Conservation (phyloP, 2,888 invertebrate genomes). For the Yponomeuta sedellus region DNA sequence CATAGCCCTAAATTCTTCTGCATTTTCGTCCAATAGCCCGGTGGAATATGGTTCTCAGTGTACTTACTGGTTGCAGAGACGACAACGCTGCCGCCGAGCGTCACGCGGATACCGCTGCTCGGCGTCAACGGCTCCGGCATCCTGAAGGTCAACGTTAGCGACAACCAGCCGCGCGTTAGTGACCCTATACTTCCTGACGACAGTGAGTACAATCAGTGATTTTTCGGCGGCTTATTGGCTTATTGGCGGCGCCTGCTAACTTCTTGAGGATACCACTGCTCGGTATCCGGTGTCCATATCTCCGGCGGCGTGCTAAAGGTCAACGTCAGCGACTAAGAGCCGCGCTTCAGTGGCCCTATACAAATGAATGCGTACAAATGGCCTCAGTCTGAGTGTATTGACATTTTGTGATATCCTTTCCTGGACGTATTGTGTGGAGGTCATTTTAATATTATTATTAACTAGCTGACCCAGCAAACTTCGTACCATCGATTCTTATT, state of each 20-base stretch:
- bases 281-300: constrained; percentile 66
- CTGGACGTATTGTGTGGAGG: no score
- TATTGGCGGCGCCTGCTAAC: constrained; percentile 23
- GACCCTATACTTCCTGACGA: constrained; percentile 55
- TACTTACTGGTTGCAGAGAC: constrained; percentile 10
- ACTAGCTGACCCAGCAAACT: no score
- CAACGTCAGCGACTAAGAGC: constrained; percentile 36
- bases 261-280: constrained; percentile 53
- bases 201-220: constrained; percentile 37
- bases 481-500: no score
- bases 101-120: constrained; percentile 51
- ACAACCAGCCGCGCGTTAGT: constrained; percentile 52
- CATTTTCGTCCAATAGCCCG: no score
- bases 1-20: no score
- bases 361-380: no score
- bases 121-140: constrained; percentile 70
- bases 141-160: constrained; percentile 36
- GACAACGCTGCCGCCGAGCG: constrained; percentile 26
- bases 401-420: no score
- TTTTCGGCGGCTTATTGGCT: no score
- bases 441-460: no score
- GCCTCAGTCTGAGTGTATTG: no score
- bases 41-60: no score
- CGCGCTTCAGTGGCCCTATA: constrained; percentile 60
- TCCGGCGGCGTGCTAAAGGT: constrained; percentile 53